Evolutionary conservation across 2,113 vertebrate species (phyloP), one percentile per base, ranked within the genome.

Genomic region (Vireo altiloquus): DNA sequence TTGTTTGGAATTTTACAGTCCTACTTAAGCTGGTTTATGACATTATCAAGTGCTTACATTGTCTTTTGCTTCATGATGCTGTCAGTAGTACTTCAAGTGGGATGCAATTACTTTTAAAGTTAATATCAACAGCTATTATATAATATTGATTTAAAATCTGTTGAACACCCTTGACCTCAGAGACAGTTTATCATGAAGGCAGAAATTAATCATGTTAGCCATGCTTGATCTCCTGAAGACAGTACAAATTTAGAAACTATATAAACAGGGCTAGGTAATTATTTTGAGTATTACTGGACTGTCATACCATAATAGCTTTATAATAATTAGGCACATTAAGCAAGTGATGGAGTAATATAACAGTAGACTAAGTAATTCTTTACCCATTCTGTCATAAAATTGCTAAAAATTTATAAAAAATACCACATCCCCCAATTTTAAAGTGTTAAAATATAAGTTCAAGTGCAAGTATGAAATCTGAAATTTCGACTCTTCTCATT

Each of bases 121-220:
- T 77, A 49, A 13, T 63, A 69, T 47, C 54, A 66, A 35, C 18
- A 85, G 15, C 52, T 71, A 44, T 74, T 75, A 33, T 42, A 46
- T 54, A 78, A 74, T 2, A 6, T 33, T 89, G 64, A 61, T 84
- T 70, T 90, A 37, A 94, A 87, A 87, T 89, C 31, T 74, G 35
- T 57, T 87, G 65, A 82, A 75, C 56, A 66, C 11, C 35, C 33
- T 63, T 95, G 82, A 92, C 65, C 79, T 82, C 61, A 71, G 52
- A 53, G 31, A 19, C 7, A 78, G 31, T 87, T 87, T 66, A 42
- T 89, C 78, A 63, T 53, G 39, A 70, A 57, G 25, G 20, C n/a
- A 87, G 44, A 92, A 95, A 82, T 92, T 59, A 93, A 82, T 90
- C 17, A 12, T 66, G 59, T 89, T 89, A 70, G 42, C 33, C 70